phyloP scores from a whole-genome alignment of 1,140 invertebrate genomes.

The Euwallacea similis region DNA sequence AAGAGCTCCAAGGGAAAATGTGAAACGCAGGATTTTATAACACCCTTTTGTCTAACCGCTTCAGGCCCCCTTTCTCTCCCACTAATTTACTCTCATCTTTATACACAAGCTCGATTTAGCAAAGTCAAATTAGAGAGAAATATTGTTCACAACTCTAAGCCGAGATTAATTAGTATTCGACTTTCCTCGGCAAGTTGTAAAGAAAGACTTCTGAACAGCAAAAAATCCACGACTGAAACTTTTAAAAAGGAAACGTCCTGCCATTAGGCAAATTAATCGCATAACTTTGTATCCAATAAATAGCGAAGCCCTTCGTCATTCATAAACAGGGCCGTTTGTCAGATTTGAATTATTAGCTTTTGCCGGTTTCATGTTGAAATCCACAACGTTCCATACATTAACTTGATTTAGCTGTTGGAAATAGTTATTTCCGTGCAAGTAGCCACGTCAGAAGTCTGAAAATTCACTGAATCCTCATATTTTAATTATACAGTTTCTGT shows the following conservation, averaged over 20 bases:
- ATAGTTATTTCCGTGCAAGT: not conserved
- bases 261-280: not conserved
- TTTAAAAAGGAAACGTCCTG: not conserved
- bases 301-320: slow-evolving; percentile 1
- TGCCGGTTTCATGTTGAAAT: not conserved
- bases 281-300: slow-evolving; percentile 2
- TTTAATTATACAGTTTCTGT: not conserved
- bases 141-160: no score
- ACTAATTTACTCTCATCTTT: slow-evolving; percentile 2
- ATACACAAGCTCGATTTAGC: not conserved
- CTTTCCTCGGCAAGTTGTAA: no score
- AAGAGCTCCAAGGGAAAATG: not conserved
- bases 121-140: not conserved
- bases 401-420: slow-evolving; percentile 1
- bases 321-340: slow-evolving; percentile 4
- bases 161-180: no score
- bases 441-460: not conserved
- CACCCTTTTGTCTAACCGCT: not conserved
- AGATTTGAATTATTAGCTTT: slow-evolving; percentile 6
- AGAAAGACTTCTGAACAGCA: not conserved
- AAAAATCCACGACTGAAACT: not conserved
- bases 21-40: slow-evolving; percentile 2
- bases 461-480: not conserved
- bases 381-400: not conserved
- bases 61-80: not conserved